Conservation (phyloP, 2,113 vertebrate genomes). For the Lepus europaeus region DNA sequence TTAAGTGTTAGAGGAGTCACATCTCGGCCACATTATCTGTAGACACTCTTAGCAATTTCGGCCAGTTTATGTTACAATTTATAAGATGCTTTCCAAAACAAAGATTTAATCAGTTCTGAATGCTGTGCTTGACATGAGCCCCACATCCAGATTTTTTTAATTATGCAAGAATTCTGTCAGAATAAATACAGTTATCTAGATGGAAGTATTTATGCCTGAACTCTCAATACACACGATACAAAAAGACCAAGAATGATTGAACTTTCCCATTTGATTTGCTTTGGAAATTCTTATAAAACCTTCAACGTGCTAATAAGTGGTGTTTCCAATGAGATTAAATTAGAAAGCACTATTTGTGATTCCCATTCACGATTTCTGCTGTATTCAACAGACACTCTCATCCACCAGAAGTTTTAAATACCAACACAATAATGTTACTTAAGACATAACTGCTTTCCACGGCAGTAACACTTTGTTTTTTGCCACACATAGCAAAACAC, state of each 20-base stretch:
- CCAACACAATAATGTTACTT: not conserved
- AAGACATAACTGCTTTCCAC: not conserved
- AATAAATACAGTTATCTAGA: not conserved
- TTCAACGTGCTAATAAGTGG: not conserved
- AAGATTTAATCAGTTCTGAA: not conserved
- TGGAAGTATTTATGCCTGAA: not conserved
- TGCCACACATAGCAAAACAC: not conserved
- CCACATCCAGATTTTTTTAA: not conserved
- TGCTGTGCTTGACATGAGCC: not conserved
- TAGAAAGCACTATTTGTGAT: constrained; percentile 4
- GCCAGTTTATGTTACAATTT: not conserved
- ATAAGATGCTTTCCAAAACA: constrained; percentile 21
- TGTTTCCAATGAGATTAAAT: not conserved
- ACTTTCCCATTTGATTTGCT: not conserved
- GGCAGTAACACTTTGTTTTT: not conserved
- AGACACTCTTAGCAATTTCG: not conserved
- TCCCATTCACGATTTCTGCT: not conserved
- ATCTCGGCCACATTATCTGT: not conserved
- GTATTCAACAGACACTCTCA: not conserved
- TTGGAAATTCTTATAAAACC: not conserved
- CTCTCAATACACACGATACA: not conserved
- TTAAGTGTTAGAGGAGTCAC: not conserved
- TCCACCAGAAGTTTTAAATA: not conserved
- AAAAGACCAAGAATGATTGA: not conserved
- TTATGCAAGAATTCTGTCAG: not conserved